Percentiles rank a stretch among this genome's conserved stretches.
Evolutionary conservation across 2,888 invertebrate genomes (phyloP).

Genomic region (Athripsodes cinereus): DNA sequence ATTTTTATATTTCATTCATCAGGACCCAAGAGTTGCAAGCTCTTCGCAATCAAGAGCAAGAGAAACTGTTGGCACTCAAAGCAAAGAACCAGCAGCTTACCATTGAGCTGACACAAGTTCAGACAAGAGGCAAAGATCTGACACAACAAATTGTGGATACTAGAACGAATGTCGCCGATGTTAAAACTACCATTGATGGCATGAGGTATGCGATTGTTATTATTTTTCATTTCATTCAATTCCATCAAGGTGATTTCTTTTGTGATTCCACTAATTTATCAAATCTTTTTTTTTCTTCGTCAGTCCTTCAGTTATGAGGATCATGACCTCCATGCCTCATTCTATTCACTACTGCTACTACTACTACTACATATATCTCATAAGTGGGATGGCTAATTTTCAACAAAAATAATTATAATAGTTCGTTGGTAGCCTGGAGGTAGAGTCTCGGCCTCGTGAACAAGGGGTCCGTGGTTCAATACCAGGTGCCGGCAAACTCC

Average conservation of each 20-base stretch:
- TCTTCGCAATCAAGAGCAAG: slow-evolving; percentile 79
- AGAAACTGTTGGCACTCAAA: slow-evolving; percentile 76
- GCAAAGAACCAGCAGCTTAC: slow-evolving; percentile 79
- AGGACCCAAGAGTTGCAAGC: slow-evolving; percentile 77
- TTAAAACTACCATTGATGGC: slow-evolving; percentile 93
- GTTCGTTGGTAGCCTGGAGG: too few relatives aligned
- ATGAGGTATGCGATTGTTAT: slow-evolving; percentile 68
- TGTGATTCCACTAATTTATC: not conserved
- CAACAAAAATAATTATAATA: too few relatives aligned
- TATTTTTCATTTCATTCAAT: not conserved
- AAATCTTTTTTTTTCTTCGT: too few relatives aligned
- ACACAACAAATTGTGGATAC: slow-evolving; percentile 44
- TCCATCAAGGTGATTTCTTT: not conserved
- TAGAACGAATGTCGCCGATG: slow-evolving; percentile 75
- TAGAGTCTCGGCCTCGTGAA: too few relatives aligned
- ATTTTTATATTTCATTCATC: too few relatives aligned
- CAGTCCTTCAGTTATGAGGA: too few relatives aligned
- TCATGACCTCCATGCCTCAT: too few relatives aligned
- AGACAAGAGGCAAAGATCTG: slow-evolving; percentile 38
- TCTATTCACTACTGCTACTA: too few relatives aligned
- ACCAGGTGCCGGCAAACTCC: too few relatives aligned
- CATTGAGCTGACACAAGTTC: slow-evolving; percentile 65
- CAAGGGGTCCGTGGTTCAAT: too few relatives aligned
- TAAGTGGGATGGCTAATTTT: too few relatives aligned
- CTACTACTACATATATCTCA: too few relatives aligned